A percentile compares a stretch with the other conserved stretches of the same genome.
Evolutionary conservation across 1,140 invertebrate genomes (phyloP).

Genomic region (Neoseiulus cucumeris): DNA sequence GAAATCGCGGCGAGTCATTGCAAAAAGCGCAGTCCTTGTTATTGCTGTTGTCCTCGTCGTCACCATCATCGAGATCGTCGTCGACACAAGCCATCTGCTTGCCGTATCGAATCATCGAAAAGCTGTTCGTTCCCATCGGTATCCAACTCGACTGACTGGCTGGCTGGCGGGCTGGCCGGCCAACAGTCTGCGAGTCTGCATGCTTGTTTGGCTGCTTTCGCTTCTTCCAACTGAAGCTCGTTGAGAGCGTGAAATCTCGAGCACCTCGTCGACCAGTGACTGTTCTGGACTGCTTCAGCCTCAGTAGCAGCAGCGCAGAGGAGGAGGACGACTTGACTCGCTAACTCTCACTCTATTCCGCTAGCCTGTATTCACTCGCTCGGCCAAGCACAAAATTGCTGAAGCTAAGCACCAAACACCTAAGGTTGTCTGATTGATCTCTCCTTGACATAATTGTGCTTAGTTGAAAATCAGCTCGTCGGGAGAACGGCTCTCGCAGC

Average conservation of each 20-base stretch:
- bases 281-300: not conserved
- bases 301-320: not conserved
- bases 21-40: too few species aligned
- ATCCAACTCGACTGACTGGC: not conserved
- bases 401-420: not conserved
- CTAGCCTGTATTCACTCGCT: not conserved
- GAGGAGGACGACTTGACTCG: not conserved
- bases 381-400: not conserved
- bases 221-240: not conserved
- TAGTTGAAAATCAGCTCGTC: too few species aligned
- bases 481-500: too few species aligned
- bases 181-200: not conserved
- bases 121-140: not conserved
- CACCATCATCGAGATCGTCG: not conserved
- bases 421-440: not conserved
- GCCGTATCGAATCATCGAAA: not conserved
- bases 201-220: not conserved
- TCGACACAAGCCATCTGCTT: not conserved
- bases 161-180: not conserved
- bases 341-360: not conserved
- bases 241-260: slow-evolving; percentile 11
- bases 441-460: too few species aligned
- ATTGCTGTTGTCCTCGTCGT: not conserved
- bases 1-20: too few species aligned
- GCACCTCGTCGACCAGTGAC: not conserved